Percentiles rank a stretch among this genome's conserved stretches.
phyloP scores from a whole-genome alignment of 1,140 invertebrate species.

The Tigriopus japonicus region DNA sequence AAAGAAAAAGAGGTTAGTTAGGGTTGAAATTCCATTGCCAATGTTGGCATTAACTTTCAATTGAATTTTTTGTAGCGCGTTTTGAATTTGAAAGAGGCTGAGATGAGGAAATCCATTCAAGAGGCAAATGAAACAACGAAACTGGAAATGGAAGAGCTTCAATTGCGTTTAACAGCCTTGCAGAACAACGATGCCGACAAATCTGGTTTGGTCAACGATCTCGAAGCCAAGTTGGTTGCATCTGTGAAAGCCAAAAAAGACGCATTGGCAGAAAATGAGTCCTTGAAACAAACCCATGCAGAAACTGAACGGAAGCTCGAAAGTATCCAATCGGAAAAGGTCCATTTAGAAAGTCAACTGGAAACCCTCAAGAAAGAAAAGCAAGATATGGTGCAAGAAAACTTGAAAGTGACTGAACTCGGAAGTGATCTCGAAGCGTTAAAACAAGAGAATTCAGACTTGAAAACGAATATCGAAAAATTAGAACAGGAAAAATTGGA shows the following conservation, averaged over 20 bases:
- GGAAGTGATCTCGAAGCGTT: not conserved
- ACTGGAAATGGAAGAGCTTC: conserved; percentile 12
- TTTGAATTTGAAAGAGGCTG: not conserved
- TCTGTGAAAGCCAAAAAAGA: no score
- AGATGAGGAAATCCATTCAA: conserved; percentile 14
- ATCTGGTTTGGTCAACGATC: not conserved
- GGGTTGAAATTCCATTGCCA: no score
- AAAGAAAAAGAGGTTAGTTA: not conserved
- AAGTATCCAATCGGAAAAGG: no score
- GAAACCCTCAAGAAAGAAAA: no score
- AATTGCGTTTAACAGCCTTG: conserved; percentile 19
- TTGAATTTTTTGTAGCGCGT: not conserved
- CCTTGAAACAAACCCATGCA: no score
- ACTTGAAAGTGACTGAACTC: no score
- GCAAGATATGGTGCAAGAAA: no score
- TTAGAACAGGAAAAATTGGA: no score
- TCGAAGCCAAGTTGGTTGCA: not conserved
- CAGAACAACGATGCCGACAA: conserved; percentile 16
- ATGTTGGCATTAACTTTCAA: no score
- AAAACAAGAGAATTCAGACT: not conserved
- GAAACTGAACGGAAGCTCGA: no score
- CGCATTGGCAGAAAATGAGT: no score
- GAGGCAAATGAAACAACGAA: conserved; percentile 15
- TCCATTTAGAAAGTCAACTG: no score
- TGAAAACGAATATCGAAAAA: not conserved